phyloP scores from a whole-genome alignment of 2,113 vertebrate genomes.

The Hoplias malabaricus region DNA sequence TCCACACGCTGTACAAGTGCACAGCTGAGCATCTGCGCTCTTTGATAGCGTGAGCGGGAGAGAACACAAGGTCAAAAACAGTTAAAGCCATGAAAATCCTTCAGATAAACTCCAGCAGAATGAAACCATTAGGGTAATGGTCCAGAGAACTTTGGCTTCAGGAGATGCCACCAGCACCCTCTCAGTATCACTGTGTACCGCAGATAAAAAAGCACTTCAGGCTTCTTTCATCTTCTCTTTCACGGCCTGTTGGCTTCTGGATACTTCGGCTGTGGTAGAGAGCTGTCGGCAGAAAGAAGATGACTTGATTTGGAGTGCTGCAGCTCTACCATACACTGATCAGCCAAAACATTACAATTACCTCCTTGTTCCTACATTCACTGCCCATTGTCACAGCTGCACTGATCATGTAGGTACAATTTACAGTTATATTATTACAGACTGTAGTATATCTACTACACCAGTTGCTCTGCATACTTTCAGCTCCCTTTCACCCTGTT shows the following conservation, averaged over 20 bases:
- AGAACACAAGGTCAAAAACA: neutral
- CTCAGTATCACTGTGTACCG: neutral
- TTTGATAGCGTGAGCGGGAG: neutral
- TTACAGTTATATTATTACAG: too few species aligned
- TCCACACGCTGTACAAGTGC: neutral
- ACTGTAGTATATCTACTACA: too few species aligned
- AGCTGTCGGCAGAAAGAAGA: neutral
- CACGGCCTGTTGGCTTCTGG: slow-evolving; percentile 7
- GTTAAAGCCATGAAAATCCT: neutral
- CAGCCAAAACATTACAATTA: too few species aligned
- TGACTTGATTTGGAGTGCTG: neutral
- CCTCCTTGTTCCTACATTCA: too few species aligned
- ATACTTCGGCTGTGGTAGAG: neutral
- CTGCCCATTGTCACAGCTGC: too few species aligned
- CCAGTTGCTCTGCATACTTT: too few species aligned
- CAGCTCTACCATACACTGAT: too few species aligned
- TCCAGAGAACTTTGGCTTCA: slow-evolving; percentile 22
- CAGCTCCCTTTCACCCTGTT: too few species aligned
- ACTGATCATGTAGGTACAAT: too few species aligned
- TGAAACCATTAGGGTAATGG: slow-evolving; percentile 42
- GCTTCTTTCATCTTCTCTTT: slow-evolving; percentile 8
- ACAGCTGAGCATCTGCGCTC: neutral
- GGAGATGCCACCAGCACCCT: slow-evolving; percentile 29
- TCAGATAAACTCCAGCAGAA: slow-evolving; percentile 15
- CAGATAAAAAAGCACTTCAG: neutral